Conservation (phyloP, 2,797 vertebrate genomes). For the Megalops cyprinoides region DNA sequence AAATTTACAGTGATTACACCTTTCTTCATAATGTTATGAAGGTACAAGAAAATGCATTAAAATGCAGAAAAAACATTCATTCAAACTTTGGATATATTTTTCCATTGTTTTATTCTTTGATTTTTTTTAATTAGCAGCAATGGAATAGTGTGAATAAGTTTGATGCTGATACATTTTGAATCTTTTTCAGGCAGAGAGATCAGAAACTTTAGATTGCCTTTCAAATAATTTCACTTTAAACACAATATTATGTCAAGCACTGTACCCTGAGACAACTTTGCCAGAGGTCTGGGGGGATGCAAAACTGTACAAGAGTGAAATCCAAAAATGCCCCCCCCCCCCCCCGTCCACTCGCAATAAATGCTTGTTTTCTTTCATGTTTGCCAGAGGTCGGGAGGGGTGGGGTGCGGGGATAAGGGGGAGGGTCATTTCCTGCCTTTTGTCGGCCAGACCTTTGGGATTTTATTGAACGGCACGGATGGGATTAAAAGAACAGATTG, state of each 20-base stretch:
- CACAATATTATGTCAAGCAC: neutral
- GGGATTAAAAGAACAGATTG: slow-evolving; percentile 31
- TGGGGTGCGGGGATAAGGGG: slow-evolving; percentile 54
- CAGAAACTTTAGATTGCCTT: neutral
- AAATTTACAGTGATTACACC: no score
- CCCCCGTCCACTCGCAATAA: slow-evolving; percentile 52
- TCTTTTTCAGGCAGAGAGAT: neutral
- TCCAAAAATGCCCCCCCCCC: slow-evolving; percentile 28
- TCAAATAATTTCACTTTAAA: neutral
- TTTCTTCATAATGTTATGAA: neutral
- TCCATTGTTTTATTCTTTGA: no score
- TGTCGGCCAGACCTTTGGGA: slow-evolving; percentile 71
- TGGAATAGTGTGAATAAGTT: neutral
- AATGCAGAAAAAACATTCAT: neutral
- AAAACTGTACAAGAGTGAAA: neutral
- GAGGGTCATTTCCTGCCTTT: slow-evolving; percentile 77
- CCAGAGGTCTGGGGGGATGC: neutral
- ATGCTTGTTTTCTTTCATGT: slow-evolving; percentile 66
- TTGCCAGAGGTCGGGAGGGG: slow-evolving; percentile 44
- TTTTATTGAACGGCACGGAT: slow-evolving; percentile 62
- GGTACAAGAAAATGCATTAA: no score
- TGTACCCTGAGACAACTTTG: neutral
- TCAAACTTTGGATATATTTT: neutral
- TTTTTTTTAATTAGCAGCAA: neutral
- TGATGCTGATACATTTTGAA: neutral